Base-by-base conservation (phyloP, 2,888 invertebrate genomes). In the Chrysopilus asiliformis region DNA sequence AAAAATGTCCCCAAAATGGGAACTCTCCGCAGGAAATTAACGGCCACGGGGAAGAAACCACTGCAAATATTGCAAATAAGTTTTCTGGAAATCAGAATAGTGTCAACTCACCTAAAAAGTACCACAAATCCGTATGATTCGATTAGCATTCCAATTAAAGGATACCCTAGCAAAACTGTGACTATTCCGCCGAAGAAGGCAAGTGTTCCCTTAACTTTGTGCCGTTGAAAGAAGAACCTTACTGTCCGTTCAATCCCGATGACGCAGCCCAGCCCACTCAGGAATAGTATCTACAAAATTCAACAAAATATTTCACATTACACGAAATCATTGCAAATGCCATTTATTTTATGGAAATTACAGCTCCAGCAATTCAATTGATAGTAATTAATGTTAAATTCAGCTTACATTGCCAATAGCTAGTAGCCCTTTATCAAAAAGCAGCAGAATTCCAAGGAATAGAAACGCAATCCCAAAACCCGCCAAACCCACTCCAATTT, bases 401-500 rank as follows among this genome's bases (percentile, higher is more conserved):
- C n/a, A 5, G 76, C 86, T 80, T 72, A 97, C 97, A 74, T 98
- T 99, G 58, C 98, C 98, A 60, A 98, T 90, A n/a, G 97, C 97
- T 39, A 98, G 67, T 39, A 98, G 68, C 35, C 97, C 97, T 65
- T 91, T 93, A 64, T 98, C 98, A 61, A 98, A 95, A 36, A 98
- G 67, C 40, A 98, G 67, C 31, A 98, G 53, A 25, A 95, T 79
- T 40, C 97, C 97, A 6, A 98, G 72, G 53, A 97, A 89, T 6
- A 98, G 72, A 63, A 98, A 97, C 40, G 84, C 79, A 49, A 94
- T 79, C 7, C 97, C 97, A 66, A 98, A 95, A 4, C 90, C 91
- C 4, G 94, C 87, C 34, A 98, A 70, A 13, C 95, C 97, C 26
- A 97, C 90, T 14, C 97, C 98, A 54, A 98, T 97, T 70, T 97